Percentiles rank a stretch among this genome's conserved stretches.
Evolutionary conservation across 1,140 invertebrate genomes (phyloP).

Genomic region (Halictus rubicundus): DNA sequence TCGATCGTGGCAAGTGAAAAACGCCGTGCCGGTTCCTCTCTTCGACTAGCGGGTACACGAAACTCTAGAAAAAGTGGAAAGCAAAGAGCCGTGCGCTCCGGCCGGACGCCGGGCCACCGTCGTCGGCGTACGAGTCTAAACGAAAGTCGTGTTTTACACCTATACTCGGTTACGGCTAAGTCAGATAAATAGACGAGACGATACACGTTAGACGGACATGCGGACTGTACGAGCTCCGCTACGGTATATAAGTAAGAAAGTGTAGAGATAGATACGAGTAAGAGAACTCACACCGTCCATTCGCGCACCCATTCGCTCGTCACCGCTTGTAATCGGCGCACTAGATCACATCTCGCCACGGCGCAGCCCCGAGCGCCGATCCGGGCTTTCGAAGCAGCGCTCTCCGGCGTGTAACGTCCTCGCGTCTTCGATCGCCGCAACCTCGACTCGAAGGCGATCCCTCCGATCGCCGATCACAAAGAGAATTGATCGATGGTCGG

Average conservation of each 20-base stretch:
- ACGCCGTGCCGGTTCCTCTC: background rate
- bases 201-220: slow-evolving; percentile 73
- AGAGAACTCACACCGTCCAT: slow-evolving; percentile 45
- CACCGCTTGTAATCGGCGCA: slow-evolving; percentile 26
- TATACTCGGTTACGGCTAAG: slow-evolving; percentile 57
- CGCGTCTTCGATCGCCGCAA: too few species aligned
- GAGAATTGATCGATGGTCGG: background rate
- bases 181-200: slow-evolving; percentile 74
- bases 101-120: slow-evolving; percentile 14
- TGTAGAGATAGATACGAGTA: slow-evolving; percentile 58
- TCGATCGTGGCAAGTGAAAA: background rate
- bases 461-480: background rate
- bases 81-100: background rate
- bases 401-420: background rate
- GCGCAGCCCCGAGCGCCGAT: slow-evolving; percentile 50
- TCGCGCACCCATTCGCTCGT: slow-evolving; percentile 33
- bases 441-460: too few species aligned
- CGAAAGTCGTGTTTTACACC: slow-evolving; percentile 43
- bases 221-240: slow-evolving; percentile 65
- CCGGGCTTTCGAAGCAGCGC: background rate
- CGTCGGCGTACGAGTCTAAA: slow-evolving; percentile 27
- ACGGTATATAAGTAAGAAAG: slow-evolving; percentile 59
- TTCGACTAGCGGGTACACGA: background rate
- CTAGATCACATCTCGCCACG: slow-evolving; percentile 61
- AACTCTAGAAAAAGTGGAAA: slow-evolving; percentile 24